These are phyloP conservation scores for Lasioglossum albipes DNA, from an alignment of 1,140 invertebrate genomes.

Conservation along the genomic window DNA sequence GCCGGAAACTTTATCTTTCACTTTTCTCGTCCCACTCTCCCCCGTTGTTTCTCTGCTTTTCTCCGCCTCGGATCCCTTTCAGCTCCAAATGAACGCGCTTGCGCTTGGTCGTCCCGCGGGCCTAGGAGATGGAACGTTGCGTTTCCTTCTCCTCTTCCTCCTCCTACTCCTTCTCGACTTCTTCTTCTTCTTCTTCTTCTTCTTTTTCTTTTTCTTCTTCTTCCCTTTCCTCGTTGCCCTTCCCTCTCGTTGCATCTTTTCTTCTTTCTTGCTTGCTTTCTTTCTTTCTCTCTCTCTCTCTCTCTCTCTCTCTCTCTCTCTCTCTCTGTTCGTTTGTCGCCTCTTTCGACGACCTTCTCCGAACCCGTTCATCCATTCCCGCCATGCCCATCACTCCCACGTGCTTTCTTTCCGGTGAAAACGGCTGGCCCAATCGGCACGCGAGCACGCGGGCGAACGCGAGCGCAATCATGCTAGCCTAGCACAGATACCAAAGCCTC, in stretches of 20 bases:
- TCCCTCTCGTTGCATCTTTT: background rate
- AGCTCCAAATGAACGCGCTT: slow-evolving; percentile 24
- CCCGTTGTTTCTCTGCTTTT: slow-evolving; percentile 35
- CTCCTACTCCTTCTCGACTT: background rate
- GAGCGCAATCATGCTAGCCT: background rate
- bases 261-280: too few relatives aligned
- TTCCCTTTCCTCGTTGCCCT: background rate
- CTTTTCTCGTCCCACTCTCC: slow-evolving; percentile 26
- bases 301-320: background rate
- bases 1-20: slow-evolving; percentile 29
- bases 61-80: slow-evolving; percentile 24
- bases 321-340: background rate
- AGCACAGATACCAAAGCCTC: too few relatives aligned
- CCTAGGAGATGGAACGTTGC: slow-evolving; percentile 35
- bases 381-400: slow-evolving; percentile 18
- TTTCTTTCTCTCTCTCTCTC: background rate
- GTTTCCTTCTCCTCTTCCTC: slow-evolving; percentile 17
- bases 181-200: background rate
- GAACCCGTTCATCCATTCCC: slow-evolving; percentile 20
- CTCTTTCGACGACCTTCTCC: slow-evolving; percentile 31
- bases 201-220: background rate
- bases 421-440: slow-evolving; percentile 15
- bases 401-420: slow-evolving; percentile 33
- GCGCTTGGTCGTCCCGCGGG: slow-evolving; percentile 42
- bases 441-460: background rate